Evolutionary conservation across 1,140 invertebrate species (phyloP).

Genomic region (Cecropterus lyciades): DNA sequence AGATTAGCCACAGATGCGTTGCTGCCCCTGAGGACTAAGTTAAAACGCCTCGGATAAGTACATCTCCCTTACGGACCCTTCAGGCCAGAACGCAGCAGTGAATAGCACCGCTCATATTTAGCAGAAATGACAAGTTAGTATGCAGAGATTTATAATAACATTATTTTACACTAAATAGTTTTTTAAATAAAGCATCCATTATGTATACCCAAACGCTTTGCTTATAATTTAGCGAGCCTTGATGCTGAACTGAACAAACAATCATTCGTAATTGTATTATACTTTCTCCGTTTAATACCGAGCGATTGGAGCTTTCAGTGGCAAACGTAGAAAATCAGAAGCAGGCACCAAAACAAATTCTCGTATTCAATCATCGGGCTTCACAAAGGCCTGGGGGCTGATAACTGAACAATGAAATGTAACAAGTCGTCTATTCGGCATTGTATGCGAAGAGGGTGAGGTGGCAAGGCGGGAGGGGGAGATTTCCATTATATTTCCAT

Average conservation of each 20-base stretch:
- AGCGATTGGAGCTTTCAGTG: conserved; percentile 65
- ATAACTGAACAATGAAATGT: conserved; percentile 84
- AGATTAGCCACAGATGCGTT: too few species aligned
- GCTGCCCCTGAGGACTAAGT: too few species aligned
- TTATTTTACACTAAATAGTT: too few species aligned
- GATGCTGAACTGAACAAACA: conserved; percentile 32
- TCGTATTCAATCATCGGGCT: conserved; percentile 81
- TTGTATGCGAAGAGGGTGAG: conserved; percentile 64
- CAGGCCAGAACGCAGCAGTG: too few species aligned
- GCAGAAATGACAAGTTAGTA: too few species aligned
- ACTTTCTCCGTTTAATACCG: conserved; percentile 57
- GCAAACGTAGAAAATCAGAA: conserved; percentile 74
- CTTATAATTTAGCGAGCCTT: conserved; percentile 28
- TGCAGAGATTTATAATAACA: too few species aligned
- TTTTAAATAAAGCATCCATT: too few species aligned
- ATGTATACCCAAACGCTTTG: too few species aligned
- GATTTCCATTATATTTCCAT: conserved; percentile 82
- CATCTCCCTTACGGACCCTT: too few species aligned
- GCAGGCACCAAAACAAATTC: conserved; percentile 80
- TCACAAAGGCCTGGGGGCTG: conserved; percentile 79
- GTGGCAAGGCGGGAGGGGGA: conserved; percentile 41
- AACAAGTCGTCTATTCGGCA: conserved; percentile 80
- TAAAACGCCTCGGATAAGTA: too few species aligned
- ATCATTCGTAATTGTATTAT: conserved; percentile 59
- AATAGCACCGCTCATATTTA: too few species aligned